Conservation (phyloP, 35 echinoderm and acorn worm genomes). For the Lytechinus variegatus region DNA sequence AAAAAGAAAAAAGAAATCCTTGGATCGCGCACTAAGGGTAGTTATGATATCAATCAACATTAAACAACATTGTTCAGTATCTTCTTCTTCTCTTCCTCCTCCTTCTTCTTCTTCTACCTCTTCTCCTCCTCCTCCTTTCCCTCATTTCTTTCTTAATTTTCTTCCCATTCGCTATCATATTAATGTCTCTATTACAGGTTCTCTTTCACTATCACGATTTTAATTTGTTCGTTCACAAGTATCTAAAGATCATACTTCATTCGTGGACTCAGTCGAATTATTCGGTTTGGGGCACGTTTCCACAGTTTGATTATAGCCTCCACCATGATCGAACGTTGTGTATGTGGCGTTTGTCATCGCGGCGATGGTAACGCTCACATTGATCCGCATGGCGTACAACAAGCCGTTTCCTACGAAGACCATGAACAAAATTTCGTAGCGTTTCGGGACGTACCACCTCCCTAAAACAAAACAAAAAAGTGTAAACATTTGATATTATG, state of each 20-base stretch:
- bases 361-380: conserved; percentile 34
- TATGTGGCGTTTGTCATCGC: conserved; percentile 40
- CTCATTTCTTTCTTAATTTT: too few relatives aligned
- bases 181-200: too few relatives aligned
- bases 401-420: not conserved
- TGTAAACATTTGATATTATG: not conserved
- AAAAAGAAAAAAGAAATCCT: too few relatives aligned
- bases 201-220: too few relatives aligned
- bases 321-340: not conserved
- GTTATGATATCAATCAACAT: too few relatives aligned
- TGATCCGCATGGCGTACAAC: not conserved
- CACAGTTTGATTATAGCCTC: not conserved
- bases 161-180: too few relatives aligned
- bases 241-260: not conserved
- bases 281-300: not conserved
- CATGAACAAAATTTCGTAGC: conserved; percentile 28
- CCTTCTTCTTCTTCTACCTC: too few relatives aligned
- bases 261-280: not conserved
- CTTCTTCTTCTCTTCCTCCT: too few relatives aligned
- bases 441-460: conserved; percentile 14
- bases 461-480: not conserved
- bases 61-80: too few relatives aligned
- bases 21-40: too few relatives aligned
- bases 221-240: too few relatives aligned
- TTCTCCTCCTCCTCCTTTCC: too few relatives aligned